Base-by-base conservation (phyloP, 92 coral and sea anemone species). In the Ricordea florida region DNA sequence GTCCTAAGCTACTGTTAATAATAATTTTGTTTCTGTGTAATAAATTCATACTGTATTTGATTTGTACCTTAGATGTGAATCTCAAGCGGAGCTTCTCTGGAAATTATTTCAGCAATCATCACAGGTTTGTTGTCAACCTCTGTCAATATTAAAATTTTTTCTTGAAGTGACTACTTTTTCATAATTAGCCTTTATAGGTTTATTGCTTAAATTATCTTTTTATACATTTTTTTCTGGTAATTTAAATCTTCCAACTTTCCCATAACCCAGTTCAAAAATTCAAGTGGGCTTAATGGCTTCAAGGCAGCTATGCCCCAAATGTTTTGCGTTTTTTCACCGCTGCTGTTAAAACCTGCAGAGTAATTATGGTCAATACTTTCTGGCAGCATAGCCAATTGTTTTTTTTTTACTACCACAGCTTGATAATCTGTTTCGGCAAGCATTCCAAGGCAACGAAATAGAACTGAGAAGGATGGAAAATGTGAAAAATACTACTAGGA, bases 371-470 rank as follows among this genome's bases (percentile, higher is more conserved):
- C n/a, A n/a, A n/a, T n/a, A n/a, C n/a, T n/a, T 29, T 45, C 23
- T 7, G 0, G 8, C 32, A 6, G 3, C 26, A 26, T 30, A 46
- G 7, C 14, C 40, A 15, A 32, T 0, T 7, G 45, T 35, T 46
- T 27, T 17, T 53, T 67, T 37, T 26, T 24, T 7, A 10, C 21
- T 45, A 35, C 49, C 59, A 16, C 67, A 94, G 98, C 80, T 96
- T 70, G 99, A 96, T 69, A 89, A 68, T 67, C 84, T 96, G 78
- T 96, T 96, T 63, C 91, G 90, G 20, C 97, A 92, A 57, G 97
- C 94, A 49, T 73, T 96, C 30, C 72, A 83, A n/a, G 85, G 90
- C 27, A 90, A 80, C 62, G 87, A 86, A 30, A 83, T 75, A 28
- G 99, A 96, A 40, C 72, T 92, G 23, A 79, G 76, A 61, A 74